Evolutionary conservation across 2,113 vertebrate genomes (phyloP).

Genomic region (Salvelinus fontinalis): DNA sequence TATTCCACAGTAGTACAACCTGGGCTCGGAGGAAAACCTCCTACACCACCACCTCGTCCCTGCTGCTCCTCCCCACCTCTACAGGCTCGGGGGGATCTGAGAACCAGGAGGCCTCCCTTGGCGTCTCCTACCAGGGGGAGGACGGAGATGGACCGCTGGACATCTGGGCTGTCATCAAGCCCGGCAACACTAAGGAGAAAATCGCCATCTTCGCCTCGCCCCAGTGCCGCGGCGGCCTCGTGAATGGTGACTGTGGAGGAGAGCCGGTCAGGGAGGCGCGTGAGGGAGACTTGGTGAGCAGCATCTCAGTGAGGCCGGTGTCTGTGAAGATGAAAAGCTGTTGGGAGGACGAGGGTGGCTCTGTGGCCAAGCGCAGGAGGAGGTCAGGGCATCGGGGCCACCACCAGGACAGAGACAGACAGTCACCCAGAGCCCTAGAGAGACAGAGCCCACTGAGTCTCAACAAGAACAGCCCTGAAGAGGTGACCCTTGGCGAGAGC

Average conservation of each 20-base stretch:
- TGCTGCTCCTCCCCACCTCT: slow-evolving; percentile 25
- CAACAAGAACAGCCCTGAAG: not conserved
- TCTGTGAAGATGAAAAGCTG: slow-evolving; percentile 85
- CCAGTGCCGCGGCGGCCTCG: not conserved
- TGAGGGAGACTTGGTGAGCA: not conserved
- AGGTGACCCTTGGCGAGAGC: not conserved
- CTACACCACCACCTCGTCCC: slow-evolving; percentile 29
- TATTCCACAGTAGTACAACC: not conserved
- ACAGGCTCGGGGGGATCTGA: slow-evolving; percentile 8
- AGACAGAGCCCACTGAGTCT: not conserved
- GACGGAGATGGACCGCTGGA: slow-evolving; percentile 79
- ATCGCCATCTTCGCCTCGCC: slow-evolving; percentile 88
- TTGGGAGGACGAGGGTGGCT: slow-evolving; percentile 83
- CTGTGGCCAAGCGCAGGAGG: slow-evolving; percentile 83
- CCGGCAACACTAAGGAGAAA: slow-evolving; percentile 94
- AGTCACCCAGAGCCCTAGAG: slow-evolving; percentile 55
- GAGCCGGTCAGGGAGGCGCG: not conserved
- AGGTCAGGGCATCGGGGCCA: slow-evolving; percentile 68
- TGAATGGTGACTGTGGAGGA: slow-evolving; percentile 5
- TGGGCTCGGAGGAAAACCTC: slow-evolving; percentile 31
- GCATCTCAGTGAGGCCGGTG: slow-evolving; percentile 42
- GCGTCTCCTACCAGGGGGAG: slow-evolving; percentile 71
- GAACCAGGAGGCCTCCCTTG: slow-evolving; percentile 30
- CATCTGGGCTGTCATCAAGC: slow-evolving; percentile 91
- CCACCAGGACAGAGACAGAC: slow-evolving; percentile 61